phyloP scores from a whole-genome alignment of 2,113 vertebrate genomes.

The Arothron firmamentum region DNA sequence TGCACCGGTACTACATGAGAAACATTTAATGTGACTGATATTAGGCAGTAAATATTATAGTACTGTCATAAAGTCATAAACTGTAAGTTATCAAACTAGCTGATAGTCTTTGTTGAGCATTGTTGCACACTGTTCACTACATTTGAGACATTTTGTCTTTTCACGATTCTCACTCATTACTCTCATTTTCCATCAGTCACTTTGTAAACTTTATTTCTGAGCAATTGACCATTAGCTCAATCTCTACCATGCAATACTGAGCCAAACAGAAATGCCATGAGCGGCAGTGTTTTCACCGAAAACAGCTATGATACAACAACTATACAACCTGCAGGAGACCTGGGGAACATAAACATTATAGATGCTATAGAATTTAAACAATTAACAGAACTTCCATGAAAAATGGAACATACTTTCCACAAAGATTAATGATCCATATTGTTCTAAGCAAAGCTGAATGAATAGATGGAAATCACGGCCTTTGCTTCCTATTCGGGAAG shows the following conservation, averaged over 20 bases:
- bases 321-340: not conserved
- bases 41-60: slow-evolving; percentile 22
- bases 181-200: not conserved
- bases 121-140: not conserved
- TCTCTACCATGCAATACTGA: slow-evolving; percentile 17
- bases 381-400: no score
- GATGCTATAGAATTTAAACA: no score
- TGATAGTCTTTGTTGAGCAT: not conserved
- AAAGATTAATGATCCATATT: no score
- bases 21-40: not conserved
- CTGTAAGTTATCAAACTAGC: no score
- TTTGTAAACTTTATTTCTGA: slow-evolving; percentile 6
- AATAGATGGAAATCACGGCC: no score
- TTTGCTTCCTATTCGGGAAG: no score
- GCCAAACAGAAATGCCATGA: slow-evolving; percentile 2
- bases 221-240: not conserved
- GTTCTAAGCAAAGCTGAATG: no score
- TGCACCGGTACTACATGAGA: not conserved
- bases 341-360: not conserved
- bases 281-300: slow-evolving; percentile 1
- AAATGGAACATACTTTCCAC: no score
- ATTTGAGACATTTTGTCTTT: not conserved
- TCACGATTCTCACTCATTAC: not conserved
- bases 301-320: not conserved
- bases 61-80: not conserved